Evolutionary conservation across 1,140 invertebrate genomes (phyloP).

Genomic region (Drosophila virilis): DNA sequence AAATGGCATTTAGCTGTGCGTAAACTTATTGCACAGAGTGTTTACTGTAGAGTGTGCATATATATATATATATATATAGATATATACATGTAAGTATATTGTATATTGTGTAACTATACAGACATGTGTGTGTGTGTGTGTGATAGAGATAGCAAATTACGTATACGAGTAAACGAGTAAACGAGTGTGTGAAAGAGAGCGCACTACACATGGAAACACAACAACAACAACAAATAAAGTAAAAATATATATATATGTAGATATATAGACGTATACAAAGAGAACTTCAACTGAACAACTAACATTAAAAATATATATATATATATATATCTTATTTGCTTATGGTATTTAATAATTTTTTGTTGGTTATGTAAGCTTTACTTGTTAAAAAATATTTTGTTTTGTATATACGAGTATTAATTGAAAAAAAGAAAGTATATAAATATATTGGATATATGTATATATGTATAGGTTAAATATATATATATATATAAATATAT

Average conservation of each 20-base stretch:
- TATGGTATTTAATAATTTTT: slow-evolving; percentile 3
- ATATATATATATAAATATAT: slow-evolving; percentile 41
- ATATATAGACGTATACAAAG: slow-evolving; percentile 2
- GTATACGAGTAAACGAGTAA: slow-evolving; percentile 29
- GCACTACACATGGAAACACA: slow-evolving; percentile 40
- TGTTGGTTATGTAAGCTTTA: slow-evolving; percentile 9
- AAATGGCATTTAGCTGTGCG: slow-evolving; percentile 41
- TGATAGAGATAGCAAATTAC: slow-evolving; percentile 36
- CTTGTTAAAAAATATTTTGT: slow-evolving; percentile 27
- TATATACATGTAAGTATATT: slow-evolving; percentile 3
- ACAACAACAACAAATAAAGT: slow-evolving; percentile 23
- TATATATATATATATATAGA: slow-evolving; percentile 14
- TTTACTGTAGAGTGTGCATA: slow-evolving; percentile 26
- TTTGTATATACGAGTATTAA: slow-evolving; percentile 6
- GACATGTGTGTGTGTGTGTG: slow-evolving; percentile 16
- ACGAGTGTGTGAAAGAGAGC: slow-evolving; percentile 25
- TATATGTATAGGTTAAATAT: slow-evolving; percentile 35
- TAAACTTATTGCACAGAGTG: slow-evolving; percentile 62
- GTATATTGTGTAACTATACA: not conserved
- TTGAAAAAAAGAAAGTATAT: slow-evolving; percentile 12
- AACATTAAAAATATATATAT: slow-evolving; percentile 20
- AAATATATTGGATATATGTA: slow-evolving; percentile 15
- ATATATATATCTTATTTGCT: slow-evolving; percentile 12
- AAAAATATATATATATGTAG: slow-evolving; percentile 1
- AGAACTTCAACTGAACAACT: slow-evolving; percentile 27